A percentile compares a stretch with the other conserved stretches of the same genome.
Conservation (phyloP, 2,113 vertebrate species). For the Cinclus mexicanus region DNA sequence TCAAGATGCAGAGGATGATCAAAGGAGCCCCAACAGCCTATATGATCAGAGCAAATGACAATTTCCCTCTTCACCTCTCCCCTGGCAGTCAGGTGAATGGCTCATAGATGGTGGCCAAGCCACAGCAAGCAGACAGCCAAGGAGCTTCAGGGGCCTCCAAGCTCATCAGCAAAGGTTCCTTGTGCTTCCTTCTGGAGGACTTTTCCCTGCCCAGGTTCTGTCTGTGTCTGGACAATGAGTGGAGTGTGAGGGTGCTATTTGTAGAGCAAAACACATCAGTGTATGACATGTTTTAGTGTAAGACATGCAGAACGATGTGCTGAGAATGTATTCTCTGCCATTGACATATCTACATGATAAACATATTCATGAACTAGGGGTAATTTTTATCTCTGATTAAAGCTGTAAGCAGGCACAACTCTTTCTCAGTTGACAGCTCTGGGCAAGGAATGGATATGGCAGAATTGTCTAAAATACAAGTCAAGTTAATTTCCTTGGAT, state of each 20-base stretch:
- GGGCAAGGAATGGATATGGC: slow-evolving; percentile 9
- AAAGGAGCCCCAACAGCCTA: neutral
- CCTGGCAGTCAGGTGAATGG: neutral
- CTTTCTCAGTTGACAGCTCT: neutral
- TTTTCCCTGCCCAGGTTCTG: neutral
- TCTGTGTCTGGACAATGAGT: neutral
- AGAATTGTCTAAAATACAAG: slow-evolving; percentile 48
- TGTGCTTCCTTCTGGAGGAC: neutral
- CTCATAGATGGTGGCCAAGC: neutral
- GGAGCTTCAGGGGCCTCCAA: neutral
- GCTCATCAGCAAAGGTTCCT: neutral
- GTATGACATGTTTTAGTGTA: neutral
- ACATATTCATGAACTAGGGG: slow-evolving; percentile 49
- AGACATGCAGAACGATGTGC: neutral
- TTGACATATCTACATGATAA: slow-evolving; percentile 18
- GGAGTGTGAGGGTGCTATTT: neutral
- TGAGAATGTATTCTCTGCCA: slow-evolving; percentile 31
- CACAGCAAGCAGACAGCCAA: neutral
- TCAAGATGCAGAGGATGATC: neutral
- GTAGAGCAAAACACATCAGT: neutral
- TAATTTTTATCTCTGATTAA: slow-evolving; percentile 52
- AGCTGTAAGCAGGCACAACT: slow-evolving; percentile 2
- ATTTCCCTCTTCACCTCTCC: neutral
- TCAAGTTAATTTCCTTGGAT: slow-evolving; percentile 52
- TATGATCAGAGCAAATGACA: neutral